Evolutionary conservation across 1,140 invertebrate species (phyloP), one percentile per base, ranked within the genome.

Genomic region (Globodera ellingtonae): DNA sequence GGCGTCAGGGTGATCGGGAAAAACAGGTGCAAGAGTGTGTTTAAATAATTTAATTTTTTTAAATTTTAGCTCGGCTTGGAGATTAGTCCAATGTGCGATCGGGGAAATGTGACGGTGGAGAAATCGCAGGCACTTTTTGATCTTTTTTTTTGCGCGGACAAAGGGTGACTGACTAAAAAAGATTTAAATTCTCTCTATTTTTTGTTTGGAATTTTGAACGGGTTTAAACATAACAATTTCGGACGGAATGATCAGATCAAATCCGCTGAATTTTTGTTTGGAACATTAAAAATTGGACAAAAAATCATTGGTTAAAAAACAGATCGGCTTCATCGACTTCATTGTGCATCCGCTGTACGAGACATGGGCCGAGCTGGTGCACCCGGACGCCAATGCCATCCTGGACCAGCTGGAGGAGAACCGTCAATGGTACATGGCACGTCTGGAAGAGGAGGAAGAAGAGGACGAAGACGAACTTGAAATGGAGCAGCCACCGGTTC

Each of bases 311-410:
- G 35, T 3, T 35, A 35, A 35, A 35, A 35, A 35, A 6, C 8
- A 94, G 93, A 96, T 99, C 87, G 96, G 97, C 82, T 99, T 99
- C 89, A 99, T 99, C 88, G 96, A 98, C 91, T 99, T 98, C 90
- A 99, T 99, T 88, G 96, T 98, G 5, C 97, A 98, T 91, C 97
- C 97, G 8, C 91, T 99, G 24, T 99, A 96, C 95, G 97, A 99
- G 90, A 98, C 97, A 5, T 99, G 97, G 97, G 96, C 95, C 13
- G 97, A 99, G 90, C 91, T 99, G 50, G 97, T 99, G 3, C 95
- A 98, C 91, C 97, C 97, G 0, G 96, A 98, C 89, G 97, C 96
- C 10, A 96, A 98, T 90, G 94, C 97, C 73, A 98, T 99, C 84
- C 91, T 99, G 70, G 96, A 98, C 90, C 97, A 94, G 6, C 91